Percentiles rank a stretch among this genome's conserved stretches.
phyloP scores from a whole-genome alignment of 2,113 vertebrate species.

The Chaetops frenatus region DNA sequence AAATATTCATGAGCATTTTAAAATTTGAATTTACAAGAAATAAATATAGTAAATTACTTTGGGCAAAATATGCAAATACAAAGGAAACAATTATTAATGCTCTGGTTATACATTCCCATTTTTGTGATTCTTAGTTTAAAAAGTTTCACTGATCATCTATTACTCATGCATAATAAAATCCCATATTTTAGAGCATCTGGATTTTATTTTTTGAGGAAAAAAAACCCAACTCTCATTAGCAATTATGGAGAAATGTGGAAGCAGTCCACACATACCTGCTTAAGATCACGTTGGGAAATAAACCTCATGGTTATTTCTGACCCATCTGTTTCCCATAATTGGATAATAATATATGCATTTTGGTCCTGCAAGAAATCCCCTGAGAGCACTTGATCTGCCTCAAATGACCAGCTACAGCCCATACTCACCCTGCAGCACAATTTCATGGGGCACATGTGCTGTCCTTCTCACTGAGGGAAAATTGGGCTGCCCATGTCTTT shows the following conservation, averaged over 20 bases:
- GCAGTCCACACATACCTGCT: not conserved
- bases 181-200: not conserved
- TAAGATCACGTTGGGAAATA: not conserved
- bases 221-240: not conserved
- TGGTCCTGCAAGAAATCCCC: not conserved
- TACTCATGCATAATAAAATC: not conserved
- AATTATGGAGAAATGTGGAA: not conserved
- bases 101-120: not conserved
- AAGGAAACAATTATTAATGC: slow-evolving; percentile 26
- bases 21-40: slow-evolving; percentile 28
- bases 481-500: not conserved
- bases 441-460: accelerated
- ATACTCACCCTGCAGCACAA: accelerated
- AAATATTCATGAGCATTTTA: slow-evolving; percentile 43
- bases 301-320: not conserved
- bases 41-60: not conserved
- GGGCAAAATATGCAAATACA: slow-evolving; percentile 4
- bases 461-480: not conserved
- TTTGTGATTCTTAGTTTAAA: not conserved
- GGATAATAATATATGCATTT: not conserved
- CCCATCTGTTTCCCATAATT: not conserved
- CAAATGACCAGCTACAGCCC: not conserved
- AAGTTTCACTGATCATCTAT: not conserved
- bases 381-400: not conserved
- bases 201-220: not conserved